These are phyloP conservation scores for Sciurus niger DNA, from an alignment of 2,113 vertebrate genomes.

Conservation along the genomic window DNA sequence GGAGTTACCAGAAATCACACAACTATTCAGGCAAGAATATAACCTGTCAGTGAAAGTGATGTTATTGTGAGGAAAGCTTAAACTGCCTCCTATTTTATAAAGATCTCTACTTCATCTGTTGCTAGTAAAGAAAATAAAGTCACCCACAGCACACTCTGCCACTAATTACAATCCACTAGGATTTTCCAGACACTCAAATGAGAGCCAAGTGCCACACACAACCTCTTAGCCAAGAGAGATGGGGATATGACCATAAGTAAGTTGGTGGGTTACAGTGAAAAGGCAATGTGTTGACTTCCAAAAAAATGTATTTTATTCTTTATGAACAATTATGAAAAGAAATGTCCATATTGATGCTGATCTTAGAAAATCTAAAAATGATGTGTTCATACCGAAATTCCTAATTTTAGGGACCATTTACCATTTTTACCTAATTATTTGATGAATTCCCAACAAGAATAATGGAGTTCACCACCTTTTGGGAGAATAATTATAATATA, in stretches of 20 bases:
- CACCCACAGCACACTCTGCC: neutral
- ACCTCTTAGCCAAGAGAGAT: neutral
- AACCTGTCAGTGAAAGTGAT: neutral
- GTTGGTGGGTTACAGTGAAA: neutral
- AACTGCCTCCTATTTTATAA: neutral
- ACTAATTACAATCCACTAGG: no score
- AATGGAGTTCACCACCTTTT: neutral
- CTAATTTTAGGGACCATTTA: neutral
- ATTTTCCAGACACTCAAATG: neutral
- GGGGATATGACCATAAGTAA: neutral
- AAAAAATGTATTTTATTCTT: neutral
- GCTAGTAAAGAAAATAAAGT: neutral
- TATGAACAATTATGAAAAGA: neutral
- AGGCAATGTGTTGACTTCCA: neutral
- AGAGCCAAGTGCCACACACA: neutral
- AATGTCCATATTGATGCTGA: neutral
- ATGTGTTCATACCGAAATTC: neutral
- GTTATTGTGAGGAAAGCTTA: neutral
- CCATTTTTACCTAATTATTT: neutral
- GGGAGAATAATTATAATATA: neutral
- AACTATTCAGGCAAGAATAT: neutral
- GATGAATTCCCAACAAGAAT: neutral
- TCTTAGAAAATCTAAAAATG: constrained; percentile 3
- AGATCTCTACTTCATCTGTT: neutral
- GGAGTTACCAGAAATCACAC: neutral